Conservation (phyloP, 2,888 invertebrate species). For the Quadroppia sp. region DNA sequence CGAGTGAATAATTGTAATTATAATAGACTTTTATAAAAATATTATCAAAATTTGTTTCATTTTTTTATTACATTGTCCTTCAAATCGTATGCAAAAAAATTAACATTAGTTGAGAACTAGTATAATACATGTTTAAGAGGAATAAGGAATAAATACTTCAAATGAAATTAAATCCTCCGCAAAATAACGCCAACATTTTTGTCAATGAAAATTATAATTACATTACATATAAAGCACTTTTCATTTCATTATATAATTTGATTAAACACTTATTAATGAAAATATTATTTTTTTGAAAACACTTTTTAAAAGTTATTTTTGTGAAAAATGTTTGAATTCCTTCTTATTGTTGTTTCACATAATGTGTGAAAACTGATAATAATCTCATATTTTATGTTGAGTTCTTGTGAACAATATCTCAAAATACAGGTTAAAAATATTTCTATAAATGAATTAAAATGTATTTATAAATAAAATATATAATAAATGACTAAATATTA, state of each 20-base stretch:
- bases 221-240: background rate
- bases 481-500: no score
- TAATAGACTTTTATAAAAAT: no score
- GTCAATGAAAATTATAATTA: background rate
- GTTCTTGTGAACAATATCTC: background rate
- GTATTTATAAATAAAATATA: no score
- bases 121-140: no score
- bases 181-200: conserved; percentile 9
- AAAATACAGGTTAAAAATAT: background rate
- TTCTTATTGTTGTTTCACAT: background rate
- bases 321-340: background rate
- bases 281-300: background rate
- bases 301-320: background rate
- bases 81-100: no score
- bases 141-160: conserved; percentile 17
- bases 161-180: conserved; percentile 23
- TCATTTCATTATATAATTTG: background rate
- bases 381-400: background rate
- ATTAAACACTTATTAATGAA: background rate
- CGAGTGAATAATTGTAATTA: background rate
- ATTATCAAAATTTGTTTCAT: no score
- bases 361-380: background rate
- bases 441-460: background rate
- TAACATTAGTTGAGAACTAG: no score
- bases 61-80: no score